Percentiles rank a stretch among this genome's conserved stretches.
Evolutionary conservation across 2,797 vertebrate species (phyloP).

Genomic region (Sphenodon punctatus): DNA sequence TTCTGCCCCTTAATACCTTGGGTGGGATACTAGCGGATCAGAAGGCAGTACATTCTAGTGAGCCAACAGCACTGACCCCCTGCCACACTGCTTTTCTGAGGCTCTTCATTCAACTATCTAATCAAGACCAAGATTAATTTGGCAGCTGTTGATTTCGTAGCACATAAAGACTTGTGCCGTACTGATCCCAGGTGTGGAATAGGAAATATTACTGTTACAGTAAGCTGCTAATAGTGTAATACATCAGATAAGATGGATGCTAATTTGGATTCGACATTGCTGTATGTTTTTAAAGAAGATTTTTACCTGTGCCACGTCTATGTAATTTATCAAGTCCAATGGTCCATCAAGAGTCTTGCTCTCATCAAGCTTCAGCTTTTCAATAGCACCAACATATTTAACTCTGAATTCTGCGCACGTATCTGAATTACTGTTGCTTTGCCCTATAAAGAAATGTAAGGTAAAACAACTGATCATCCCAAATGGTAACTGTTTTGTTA

Average conservation of each 20-base stretch:
- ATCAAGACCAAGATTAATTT: not conserved
- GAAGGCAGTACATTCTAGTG: too few relatives aligned
- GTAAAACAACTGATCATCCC: not conserved
- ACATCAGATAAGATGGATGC: not conserved
- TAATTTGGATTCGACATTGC: fast-evolving
- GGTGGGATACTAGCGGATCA: too few relatives aligned
- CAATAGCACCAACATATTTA: slow-evolving; percentile 93
- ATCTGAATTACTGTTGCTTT: slow-evolving; percentile 88
- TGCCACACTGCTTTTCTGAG: not conserved
- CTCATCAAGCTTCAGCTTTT: slow-evolving; percentile 88
- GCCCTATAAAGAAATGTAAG: slow-evolving; percentile 52
- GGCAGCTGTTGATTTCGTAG: not conserved
- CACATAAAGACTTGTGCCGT: not conserved
- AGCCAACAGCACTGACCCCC: not conserved
- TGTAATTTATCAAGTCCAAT: slow-evolving; percentile 94
- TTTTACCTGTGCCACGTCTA: slow-evolving; percentile 94
- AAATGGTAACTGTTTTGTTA: not conserved
- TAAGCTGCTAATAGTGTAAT: not conserved
- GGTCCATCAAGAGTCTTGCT: slow-evolving; percentile 89
- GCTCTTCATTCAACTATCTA: not conserved
- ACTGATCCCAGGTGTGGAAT: too few relatives aligned
- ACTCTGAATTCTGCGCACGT: slow-evolving; percentile 92
- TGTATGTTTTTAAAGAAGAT: not conserved
- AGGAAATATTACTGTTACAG: too few relatives aligned
- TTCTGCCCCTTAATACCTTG: too few relatives aligned